phyloP scores from a whole-genome alignment of 1,140 invertebrate species.

The Meteorus sp. region DNA sequence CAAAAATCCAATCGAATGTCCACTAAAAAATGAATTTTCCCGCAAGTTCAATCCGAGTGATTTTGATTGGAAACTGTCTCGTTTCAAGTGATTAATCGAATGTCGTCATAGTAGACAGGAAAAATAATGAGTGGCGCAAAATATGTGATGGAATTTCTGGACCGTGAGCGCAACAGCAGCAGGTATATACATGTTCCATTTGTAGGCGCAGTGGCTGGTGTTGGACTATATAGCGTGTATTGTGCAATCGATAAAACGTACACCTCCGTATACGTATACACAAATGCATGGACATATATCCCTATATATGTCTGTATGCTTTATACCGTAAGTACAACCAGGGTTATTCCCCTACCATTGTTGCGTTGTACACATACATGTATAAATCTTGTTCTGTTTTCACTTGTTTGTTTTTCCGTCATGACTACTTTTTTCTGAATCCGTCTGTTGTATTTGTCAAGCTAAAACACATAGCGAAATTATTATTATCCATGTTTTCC shows the following conservation, averaged over 20 bases:
- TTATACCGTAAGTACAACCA: neutral
- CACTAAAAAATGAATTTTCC: no score
- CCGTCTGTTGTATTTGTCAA: no score
- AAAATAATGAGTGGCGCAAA: neutral
- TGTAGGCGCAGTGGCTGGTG: conserved; percentile 23
- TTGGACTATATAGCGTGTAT: conserved; percentile 20
- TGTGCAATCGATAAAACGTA: conserved; percentile 28
- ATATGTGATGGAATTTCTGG: neutral
- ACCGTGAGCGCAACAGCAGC: conserved; percentile 6
- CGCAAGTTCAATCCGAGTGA: no score
- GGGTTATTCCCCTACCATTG: neutral
- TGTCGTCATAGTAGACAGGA: no score
- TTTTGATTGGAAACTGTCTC: no score
- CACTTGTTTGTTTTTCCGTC: neutral
- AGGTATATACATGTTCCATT: conserved; percentile 24
- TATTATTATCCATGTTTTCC: no score
- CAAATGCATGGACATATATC: conserved; percentile 2
- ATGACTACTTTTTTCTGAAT: no score
- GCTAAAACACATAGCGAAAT: no score
- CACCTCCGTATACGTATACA: conserved; percentile 10
- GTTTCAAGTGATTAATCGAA: no score
- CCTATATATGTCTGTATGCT: neutral
- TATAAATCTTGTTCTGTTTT: neutral
- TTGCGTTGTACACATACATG: neutral
- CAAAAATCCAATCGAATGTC: no score